phyloP scores from a whole-genome alignment of 2,888 invertebrate genomes.

The Thera britannica region DNA sequence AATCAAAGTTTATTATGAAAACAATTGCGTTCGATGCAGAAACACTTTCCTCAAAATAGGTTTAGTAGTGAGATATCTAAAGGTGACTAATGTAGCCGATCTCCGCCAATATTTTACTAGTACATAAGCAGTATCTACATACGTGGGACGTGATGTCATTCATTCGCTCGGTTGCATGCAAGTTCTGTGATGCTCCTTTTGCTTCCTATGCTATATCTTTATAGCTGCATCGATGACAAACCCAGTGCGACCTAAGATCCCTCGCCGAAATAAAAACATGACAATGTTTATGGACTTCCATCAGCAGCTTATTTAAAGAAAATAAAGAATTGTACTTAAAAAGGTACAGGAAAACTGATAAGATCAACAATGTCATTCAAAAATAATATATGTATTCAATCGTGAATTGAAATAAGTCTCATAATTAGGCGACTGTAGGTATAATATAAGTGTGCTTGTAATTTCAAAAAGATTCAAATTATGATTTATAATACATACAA shows the following conservation, averaged over 20 bases:
- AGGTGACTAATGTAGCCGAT: conserved; percentile 7
- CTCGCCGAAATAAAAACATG: conserved; percentile 69
- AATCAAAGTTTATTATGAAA: conserved; percentile 62
- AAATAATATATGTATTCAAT: conserved; percentile 13
- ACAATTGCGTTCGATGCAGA: conserved; percentile 55
- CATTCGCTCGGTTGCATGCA: conserved; percentile 61
- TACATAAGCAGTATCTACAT: conserved; percentile 47
- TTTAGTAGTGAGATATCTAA: conserved; percentile 1
- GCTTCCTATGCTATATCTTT: conserved; percentile 28
- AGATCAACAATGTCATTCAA: conserved; percentile 18
- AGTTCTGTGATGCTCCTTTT: conserved; percentile 44
- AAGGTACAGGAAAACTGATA: conserved; percentile 44
- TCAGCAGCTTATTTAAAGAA: conserved; percentile 46
- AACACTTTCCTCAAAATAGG: conserved; percentile 42
- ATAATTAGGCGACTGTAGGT: not conserved
- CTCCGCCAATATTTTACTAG: conserved; percentile 22
- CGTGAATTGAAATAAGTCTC: not conserved
- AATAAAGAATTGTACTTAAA: conserved; percentile 33
- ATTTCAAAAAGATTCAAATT: not conserved
- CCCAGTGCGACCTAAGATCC: conserved; percentile 56
- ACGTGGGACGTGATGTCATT: conserved; percentile 73
- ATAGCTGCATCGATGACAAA: conserved; percentile 33
- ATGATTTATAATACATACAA: conserved; percentile 11
- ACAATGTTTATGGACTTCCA: conserved; percentile 64
- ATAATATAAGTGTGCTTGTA: too few species aligned